A percentile compares a stretch with the other conserved stretches of the same genome.
Evolutionary conservation across 2,888 invertebrate genomes (phyloP).

Genomic region (Venusia cambrica): DNA sequence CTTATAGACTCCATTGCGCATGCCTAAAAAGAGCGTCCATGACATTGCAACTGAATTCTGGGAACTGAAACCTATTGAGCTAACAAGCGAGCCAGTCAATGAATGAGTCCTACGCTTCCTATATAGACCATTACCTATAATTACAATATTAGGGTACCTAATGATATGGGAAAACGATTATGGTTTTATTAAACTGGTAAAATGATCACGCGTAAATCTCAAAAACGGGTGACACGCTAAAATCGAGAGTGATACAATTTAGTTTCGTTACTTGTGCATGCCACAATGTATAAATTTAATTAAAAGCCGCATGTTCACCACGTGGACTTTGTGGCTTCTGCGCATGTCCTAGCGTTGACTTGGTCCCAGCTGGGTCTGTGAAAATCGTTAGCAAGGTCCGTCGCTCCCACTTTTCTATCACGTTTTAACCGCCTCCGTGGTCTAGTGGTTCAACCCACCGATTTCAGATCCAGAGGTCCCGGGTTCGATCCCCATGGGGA

Average conservation of each 20-base stretch:
- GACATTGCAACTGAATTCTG: slow-evolving; percentile 41
- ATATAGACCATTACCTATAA: no score
- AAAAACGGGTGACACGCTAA: no score
- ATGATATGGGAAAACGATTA: no score
- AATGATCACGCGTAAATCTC: no score
- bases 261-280: slow-evolving; percentile 32
- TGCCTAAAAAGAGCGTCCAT: slow-evolving; percentile 47
- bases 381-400: slow-evolving; percentile 71
- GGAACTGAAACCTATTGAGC: slow-evolving; percentile 11
- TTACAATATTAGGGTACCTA: no score
- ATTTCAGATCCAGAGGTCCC: no score
- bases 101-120: background rate
- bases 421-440: no score
- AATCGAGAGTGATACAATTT: slow-evolving; percentile 12
- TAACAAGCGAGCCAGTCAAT: slow-evolving; percentile 12
- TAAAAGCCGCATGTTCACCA: slow-evolving; percentile 45
- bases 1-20: slow-evolving; percentile 49
- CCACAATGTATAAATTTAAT: slow-evolving; percentile 35
- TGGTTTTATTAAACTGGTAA: no score
- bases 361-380: slow-evolving; percentile 68
- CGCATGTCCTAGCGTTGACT: slow-evolving; percentile 57
- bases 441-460: no score
- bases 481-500: no score
- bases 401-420: slow-evolving; percentile 49
- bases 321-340: slow-evolving; percentile 55